phyloP scores from a whole-genome alignment of 2,888 invertebrate species.

The Pristionchus japonicus region DNA sequence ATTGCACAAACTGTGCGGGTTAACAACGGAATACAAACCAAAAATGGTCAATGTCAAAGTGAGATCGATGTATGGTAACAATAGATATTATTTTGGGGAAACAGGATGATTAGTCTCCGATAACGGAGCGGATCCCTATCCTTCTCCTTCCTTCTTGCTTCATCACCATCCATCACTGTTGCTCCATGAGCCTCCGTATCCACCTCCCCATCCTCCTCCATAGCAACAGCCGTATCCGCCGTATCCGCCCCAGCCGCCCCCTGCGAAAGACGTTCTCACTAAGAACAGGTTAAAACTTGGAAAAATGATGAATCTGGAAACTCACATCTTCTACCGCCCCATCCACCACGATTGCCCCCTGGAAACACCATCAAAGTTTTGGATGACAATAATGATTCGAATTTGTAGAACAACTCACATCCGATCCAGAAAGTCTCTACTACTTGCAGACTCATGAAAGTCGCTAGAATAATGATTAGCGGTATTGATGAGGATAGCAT shows the following conservation, averaged over 20 bases:
- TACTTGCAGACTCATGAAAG: neutral
- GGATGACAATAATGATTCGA: neutral
- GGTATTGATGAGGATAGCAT: neutral
- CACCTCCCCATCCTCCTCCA: neutral
- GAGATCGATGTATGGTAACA: no score
- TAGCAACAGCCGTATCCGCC: neutral
- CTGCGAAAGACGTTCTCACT: neutral
- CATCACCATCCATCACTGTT: neutral
- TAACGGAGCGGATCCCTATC: neutral
- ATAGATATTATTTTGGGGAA: neutral
- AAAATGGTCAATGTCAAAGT: no score
- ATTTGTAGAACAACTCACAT: neutral
- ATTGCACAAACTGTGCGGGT: no score
- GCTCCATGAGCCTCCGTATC: neutral
- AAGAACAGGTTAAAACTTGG: neutral
- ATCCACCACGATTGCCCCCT: neutral
- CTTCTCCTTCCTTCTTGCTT: no score
- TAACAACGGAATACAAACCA: no score
- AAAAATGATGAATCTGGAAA: neutral
- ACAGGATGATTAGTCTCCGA: neutral
- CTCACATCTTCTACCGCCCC: neutral
- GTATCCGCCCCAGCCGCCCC: neutral
- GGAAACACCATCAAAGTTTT: neutral
- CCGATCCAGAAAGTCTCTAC: neutral
- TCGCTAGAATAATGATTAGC: neutral